phyloP scores from a whole-genome alignment of 2,797 vertebrate genomes.

The Spatula versicolor region DNA sequence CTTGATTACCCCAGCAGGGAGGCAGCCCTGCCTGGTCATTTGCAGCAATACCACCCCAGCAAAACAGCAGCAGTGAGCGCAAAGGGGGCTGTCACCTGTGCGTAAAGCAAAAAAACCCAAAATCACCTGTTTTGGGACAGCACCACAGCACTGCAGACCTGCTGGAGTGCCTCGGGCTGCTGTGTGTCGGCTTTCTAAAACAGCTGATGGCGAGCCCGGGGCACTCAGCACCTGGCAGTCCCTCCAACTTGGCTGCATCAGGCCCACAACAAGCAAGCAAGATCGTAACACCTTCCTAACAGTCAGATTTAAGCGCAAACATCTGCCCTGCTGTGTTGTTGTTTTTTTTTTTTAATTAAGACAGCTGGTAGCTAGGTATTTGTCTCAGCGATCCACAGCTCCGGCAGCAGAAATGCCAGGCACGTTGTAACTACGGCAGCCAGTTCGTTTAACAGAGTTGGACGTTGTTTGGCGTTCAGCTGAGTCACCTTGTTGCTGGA shows the following conservation, averaged over 20 bases:
- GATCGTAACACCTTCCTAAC: constrained; percentile 24
- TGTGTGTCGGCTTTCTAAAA: background rate
- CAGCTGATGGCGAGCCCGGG: background rate
- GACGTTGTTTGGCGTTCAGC: constrained; percentile 60
- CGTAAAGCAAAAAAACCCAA: fast-evolving
- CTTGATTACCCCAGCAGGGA: background rate
- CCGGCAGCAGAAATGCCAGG: constrained; percentile 44
- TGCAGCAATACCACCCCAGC: background rate
- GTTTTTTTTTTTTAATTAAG: constrained; percentile 27
- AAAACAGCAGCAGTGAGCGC: background rate
- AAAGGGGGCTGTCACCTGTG: background rate
- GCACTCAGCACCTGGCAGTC: background rate
- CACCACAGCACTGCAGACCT: background rate
- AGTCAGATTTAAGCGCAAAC: constrained; percentile 43
- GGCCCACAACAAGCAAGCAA: background rate
- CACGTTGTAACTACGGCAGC: constrained; percentile 47
- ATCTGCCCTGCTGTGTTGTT: constrained; percentile 14
- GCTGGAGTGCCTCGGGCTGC: fast-evolving
- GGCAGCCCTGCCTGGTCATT: background rate
- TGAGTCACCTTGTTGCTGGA: constrained; percentile 50
- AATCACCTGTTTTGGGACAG: background rate
- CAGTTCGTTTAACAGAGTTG: constrained; percentile 49
- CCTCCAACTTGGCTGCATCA: background rate
- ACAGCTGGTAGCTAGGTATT: constrained; percentile 41
- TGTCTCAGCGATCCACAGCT: background rate